Conservation (phyloP, 2,888 invertebrate genomes). For the Phyto melanocephala region DNA sequence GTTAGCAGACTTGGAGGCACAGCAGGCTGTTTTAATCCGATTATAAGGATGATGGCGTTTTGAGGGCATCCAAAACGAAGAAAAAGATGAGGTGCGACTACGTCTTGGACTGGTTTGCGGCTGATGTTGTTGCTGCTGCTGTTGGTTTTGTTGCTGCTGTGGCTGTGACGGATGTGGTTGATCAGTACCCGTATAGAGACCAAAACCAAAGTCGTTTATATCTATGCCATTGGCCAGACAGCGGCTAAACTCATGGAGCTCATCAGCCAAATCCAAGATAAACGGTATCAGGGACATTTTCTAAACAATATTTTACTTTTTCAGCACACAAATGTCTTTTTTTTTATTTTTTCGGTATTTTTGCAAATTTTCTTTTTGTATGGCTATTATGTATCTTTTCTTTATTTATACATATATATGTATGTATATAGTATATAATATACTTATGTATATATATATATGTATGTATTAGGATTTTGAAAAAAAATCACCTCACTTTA, state of each 20-base stretch:
- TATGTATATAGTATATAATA: slow-evolving; percentile 1
- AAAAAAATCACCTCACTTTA: slow-evolving; percentile 30
- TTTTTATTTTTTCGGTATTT: neutral
- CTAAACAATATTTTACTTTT: slow-evolving; percentile 7
- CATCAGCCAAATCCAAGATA: slow-evolving; percentile 71
- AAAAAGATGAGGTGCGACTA: slow-evolving; percentile 62
- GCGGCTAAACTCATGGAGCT: slow-evolving; percentile 69
- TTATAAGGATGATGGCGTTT: slow-evolving; percentile 67
- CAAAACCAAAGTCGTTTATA: slow-evolving; percentile 75
- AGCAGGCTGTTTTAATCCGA: slow-evolving; percentile 65
- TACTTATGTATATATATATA: neutral
- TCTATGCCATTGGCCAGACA: slow-evolving; percentile 70
- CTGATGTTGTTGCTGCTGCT: slow-evolving; percentile 66
- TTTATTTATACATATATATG: neutral
- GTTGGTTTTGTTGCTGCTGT: slow-evolving; percentile 62
- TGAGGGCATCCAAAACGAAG: slow-evolving; percentile 65
- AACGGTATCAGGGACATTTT: slow-evolving; percentile 72
- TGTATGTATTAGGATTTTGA: neutral
- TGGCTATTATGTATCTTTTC: slow-evolving; percentile 19
- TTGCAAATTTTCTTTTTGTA: neutral
- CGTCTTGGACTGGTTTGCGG: slow-evolving; percentile 68
- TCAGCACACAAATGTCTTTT: neutral
- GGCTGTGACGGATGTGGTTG: slow-evolving; percentile 66
- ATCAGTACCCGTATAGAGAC: slow-evolving; percentile 74
- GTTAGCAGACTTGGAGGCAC: slow-evolving; percentile 52